phyloP scores from a whole-genome alignment of 1,140 invertebrate species.

The Bilobella aurantiaca region DNA sequence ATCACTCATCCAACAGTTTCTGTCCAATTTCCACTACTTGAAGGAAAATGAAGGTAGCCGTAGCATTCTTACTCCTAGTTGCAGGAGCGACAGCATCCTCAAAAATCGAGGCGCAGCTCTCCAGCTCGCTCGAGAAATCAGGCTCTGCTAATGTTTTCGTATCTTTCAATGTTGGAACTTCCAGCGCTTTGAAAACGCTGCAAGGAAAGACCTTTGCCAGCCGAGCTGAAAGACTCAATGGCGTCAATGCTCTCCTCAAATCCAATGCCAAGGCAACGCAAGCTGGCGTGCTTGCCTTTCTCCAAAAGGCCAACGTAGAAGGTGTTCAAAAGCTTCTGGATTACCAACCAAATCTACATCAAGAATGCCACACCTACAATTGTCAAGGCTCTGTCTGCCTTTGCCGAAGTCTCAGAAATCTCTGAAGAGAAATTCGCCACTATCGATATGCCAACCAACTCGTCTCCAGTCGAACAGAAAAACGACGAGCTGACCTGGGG shows the following conservation, averaged over 20 bases:
- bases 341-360: slow-evolving; percentile 21
- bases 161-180: background rate
- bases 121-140: too few relatives aligned
- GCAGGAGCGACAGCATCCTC: too few relatives aligned
- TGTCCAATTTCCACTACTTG: too few relatives aligned
- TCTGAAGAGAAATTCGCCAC: background rate
- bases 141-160: background rate
- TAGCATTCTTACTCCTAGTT: too few relatives aligned
- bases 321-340: slow-evolving; percentile 20
- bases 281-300: background rate
- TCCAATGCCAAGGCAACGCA: background rate
- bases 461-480: background rate
- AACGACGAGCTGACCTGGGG: background rate
- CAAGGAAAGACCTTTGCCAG: background rate
- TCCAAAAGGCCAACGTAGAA: background rate
- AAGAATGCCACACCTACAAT: background rate
- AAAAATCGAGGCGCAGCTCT: too few relatives aligned
- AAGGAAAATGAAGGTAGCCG: too few relatives aligned
- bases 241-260: background rate
- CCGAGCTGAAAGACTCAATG: background rate
- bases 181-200: background rate
- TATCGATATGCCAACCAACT: background rate
- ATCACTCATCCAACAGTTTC: too few relatives aligned
- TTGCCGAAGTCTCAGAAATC: slow-evolving; percentile 9
- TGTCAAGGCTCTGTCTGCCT: background rate